Base-by-base conservation (phyloP, 2,888 invertebrate species). In the Ashinkailepas kermadecensis region DNA sequence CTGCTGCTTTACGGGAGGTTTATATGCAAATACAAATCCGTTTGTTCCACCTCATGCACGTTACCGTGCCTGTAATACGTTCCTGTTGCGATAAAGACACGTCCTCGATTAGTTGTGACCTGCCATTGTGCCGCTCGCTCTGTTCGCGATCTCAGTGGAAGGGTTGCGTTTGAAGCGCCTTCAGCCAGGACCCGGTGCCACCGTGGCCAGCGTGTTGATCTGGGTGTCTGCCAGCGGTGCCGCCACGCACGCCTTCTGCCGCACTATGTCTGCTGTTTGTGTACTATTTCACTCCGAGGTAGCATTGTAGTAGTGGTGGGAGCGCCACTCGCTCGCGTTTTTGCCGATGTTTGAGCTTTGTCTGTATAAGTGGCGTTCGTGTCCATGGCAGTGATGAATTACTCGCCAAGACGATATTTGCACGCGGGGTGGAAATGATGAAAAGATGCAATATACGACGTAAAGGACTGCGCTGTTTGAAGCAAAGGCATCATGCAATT, bases 341-440 rank as follows among this genome's bases (percentile, higher is more conserved):
- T 67, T 67, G 25, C 67, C 67, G 25, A 25, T 67, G 67, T 67
- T 67, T 67, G 67, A 67, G 67, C 67, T 67, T 67, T 67, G 25
- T 13, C 2, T 13, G 67, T 67, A 25, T 67, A 67, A 12, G 11
- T 23, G 65, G 65, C 8, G 9, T 2, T 23, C n/a, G 65, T 12
- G n/a, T 23, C n/a, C 1, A 23, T 8, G 23, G 15, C 23, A 9
- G 10, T 10, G n/a, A n/a, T n/a, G 9, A 10, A 7, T 0, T 8
- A n/a, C 23, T 23, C 9, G 23, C 65, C 23, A 39, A 39, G 65
- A 23, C 65, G 0, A 23, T 65, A 23, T n/a, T 8, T 8, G n/a
- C n/a, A n/a, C 9, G 3, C 9, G 12, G n/a, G 10, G 9, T 7
- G 9, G 65, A 25, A 25, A 67, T n/a, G 25, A 25, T 2, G 67